Evolutionary conservation across 2,888 invertebrate genomes (phyloP), one percentile per base, ranked within the genome.

Genomic region (Nomada hirtipes): DNA sequence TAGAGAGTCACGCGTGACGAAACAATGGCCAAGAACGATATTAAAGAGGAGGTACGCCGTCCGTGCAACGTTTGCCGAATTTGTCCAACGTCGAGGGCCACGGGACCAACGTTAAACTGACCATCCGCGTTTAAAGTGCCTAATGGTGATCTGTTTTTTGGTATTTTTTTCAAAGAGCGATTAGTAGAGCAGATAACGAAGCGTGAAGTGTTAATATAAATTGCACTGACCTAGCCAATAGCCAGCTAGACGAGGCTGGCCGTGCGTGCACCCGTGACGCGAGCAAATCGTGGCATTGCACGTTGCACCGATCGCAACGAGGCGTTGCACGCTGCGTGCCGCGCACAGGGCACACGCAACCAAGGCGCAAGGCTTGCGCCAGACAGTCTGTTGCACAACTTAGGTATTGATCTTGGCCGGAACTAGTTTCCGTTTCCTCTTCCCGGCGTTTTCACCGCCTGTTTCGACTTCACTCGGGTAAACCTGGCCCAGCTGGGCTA

Each of bases 331-430:
- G 79, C 68, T 29, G 60, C 82, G 76, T 81, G 81, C 74, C 81
- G 79, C 84, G 69, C 74, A 69, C 84, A 55, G 59, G 67, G 57
- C 81, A 83, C 87, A 82, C 83, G 85, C 86, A 79, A 73, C 42
- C 73, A 29, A 86, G 86, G 84, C 80, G 79, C 88, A 88, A 86
- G 85, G 87, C 87, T 90, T 85, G 87, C 88, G 87, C 88, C 89
- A 88, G 83, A 88, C 89, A 89, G 84, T 86, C 84, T 87, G 88
- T 91, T 90, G 91, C 91, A 91, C 92, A 91, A 92, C 91, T 92
- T 91, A 89, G 91, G 91, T 93, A 92, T 92, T 92, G 92, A 92
- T 93, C 92, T 93, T 91, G 90, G 91, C 90, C 91, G 92, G 91
- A 92, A 92, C 93, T 93, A 92, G 92, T 92, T 93, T 92, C 91